These are phyloP conservation scores for Pao palembangensis DNA, from an alignment of 2,113 vertebrate genomes.

Conservation along the genomic window DNA sequence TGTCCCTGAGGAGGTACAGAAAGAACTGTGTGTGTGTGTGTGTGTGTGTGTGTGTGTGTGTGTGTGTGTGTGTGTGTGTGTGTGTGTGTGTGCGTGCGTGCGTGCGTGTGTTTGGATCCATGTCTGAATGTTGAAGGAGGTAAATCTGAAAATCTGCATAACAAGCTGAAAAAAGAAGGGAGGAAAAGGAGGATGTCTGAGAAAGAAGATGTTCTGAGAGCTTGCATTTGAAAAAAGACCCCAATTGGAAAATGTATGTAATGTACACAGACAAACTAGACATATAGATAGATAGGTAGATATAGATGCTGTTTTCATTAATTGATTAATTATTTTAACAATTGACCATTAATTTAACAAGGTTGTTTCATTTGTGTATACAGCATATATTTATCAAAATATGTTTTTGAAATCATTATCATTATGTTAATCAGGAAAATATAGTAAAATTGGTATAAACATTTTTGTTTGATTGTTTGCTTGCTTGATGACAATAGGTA, in stretches of 20 bases:
- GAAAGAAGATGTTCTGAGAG: slow-evolving; percentile 34
- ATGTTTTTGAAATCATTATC: slow-evolving; percentile 20
- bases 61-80: slow-evolving; percentile 27
- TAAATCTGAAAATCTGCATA: slow-evolving; percentile 74
- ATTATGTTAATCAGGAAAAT: slow-evolving; percentile 36
- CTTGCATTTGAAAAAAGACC: slow-evolving; percentile 8
- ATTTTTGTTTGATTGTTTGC: slow-evolving; percentile 50
- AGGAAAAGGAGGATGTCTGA: slow-evolving; percentile 41
- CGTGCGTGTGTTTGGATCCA: neutral
- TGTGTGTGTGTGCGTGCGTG: slow-evolving; percentile 9
- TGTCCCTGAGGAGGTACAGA: slow-evolving; percentile 74
- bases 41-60: slow-evolving; percentile 20
- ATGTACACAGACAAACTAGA: neutral
- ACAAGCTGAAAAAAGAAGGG: slow-evolving; percentile 65
- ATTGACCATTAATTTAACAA: too few species aligned
- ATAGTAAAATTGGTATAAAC: slow-evolving; percentile 46
- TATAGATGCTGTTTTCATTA: too few species aligned
- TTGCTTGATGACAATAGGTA: slow-evolving; percentile 30
- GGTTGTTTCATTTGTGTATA: too few species aligned
- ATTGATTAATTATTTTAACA: too few species aligned
- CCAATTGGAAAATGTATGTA: neutral
- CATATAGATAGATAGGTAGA: neutral
- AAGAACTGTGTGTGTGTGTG: slow-evolving; percentile 41
- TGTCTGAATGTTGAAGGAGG: slow-evolving; percentile 41
- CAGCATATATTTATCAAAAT: slow-evolving; percentile 4